phyloP scores from a whole-genome alignment of 1,140 invertebrate genomes.

The Drosophila seguyi region DNA sequence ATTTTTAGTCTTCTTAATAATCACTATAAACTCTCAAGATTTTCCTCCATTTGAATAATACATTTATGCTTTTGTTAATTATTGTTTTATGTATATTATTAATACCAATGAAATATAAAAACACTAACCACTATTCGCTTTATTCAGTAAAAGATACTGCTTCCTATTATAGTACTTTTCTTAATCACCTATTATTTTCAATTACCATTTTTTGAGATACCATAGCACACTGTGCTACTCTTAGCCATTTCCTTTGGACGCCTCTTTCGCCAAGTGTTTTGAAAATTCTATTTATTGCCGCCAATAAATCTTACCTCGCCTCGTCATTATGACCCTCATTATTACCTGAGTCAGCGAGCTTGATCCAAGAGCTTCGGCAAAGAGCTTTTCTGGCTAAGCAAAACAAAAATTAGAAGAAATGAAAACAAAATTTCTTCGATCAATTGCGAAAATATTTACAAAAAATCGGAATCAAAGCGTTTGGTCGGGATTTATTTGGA shows the following conservation, averaged over 20 bases:
- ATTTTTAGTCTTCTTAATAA: too few species aligned
- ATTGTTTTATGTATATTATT: neutral
- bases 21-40: too few species aligned
- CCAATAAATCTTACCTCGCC: constrained; percentile 18
- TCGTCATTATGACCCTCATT: constrained; percentile 10
- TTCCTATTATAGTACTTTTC: neutral
- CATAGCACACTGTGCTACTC: constrained; percentile 15
- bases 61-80: too few species aligned
- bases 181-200: neutral
- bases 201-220: neutral
- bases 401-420: constrained; percentile 32
- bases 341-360: constrained; percentile 40
- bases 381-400: constrained; percentile 32
- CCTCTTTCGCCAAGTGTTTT: constrained; percentile 22
- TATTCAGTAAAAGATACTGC: neutral
- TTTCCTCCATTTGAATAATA: too few species aligned
- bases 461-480: constrained; percentile 12
- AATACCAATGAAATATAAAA: neutral
- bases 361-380: constrained; percentile 26
- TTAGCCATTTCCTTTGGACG: constrained; percentile 9
- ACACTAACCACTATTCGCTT: neutral
- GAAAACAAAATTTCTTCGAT: constrained; percentile 18
- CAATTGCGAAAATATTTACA: constrained; percentile 37
- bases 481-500: constrained; percentile 24
- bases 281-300: constrained; percentile 45